Base-by-base conservation (phyloP, 2,113 vertebrate species). In the Anolis sagrei region DNA sequence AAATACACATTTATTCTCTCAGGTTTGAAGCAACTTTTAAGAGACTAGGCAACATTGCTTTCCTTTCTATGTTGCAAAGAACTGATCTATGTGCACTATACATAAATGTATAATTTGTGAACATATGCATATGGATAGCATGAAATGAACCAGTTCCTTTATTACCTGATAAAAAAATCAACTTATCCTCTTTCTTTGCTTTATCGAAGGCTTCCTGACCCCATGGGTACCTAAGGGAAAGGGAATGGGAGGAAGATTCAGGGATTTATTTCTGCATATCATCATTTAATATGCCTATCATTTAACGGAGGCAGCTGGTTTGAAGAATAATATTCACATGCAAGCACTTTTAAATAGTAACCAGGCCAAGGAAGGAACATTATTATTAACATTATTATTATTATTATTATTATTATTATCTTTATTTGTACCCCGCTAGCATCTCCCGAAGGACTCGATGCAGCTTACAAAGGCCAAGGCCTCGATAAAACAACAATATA, bases 191-290 rank as follows among this genome's bases (percentile, higher is more conserved):
- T 62, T 61, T 92, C 90, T 95, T 98, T 76, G 97, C 97, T 92
- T 98, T 98, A 87, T 98, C 96, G 76, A 99, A 98, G 36, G 98
- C 98, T 66, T 99, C 98, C 87, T 97, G 96, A 87, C 98, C 97
- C 98, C 98, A 99, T 13, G 98, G 97, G 94, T 96, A 98, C 98
- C 98, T 99, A 88, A 44, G 23, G 10, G 54, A 14, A 1, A 48
- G 86, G 79, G 68, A 84, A 36, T 75, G 58, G 16, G 54, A 76
- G 48, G 39, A 36, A 62, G 19, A 74, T 27, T 11, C 54, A 32
- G 36, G n/a, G 23, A 34, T 49, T 80, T 85, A 18, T 74, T 27
- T 86, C 29, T 48, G 44, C 25, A 34, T 27, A 7, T 44, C 77
- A 61, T n/a, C 4, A 23, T 61, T 61, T 10, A 73, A 49, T 49